Percentiles rank a stretch among this genome's conserved stretches.
Evolutionary conservation across 2,888 invertebrate genomes (phyloP).

Genomic region (Athripsodes cinereus): DNA sequence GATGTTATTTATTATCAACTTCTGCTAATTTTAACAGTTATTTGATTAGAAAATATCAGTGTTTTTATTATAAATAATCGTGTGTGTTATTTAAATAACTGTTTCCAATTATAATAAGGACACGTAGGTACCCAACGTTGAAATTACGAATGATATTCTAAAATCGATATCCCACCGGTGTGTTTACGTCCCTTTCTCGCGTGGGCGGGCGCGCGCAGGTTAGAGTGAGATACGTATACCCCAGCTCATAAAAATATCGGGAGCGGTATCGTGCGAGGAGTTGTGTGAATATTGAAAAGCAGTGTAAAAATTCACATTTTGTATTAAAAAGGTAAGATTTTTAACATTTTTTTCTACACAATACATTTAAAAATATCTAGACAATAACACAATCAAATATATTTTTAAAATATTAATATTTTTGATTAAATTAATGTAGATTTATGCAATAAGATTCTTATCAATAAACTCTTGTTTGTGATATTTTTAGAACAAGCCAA

Average conservation of each 20-base stretch:
- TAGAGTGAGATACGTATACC: slow-evolving; percentile 14
- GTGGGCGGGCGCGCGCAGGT: slow-evolving; percentile 17
- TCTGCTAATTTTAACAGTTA: too few relatives aligned
- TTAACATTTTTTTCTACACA: not conserved
- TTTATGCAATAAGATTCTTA: not conserved
- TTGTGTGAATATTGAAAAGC: slow-evolving; percentile 10
- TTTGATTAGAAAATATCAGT: not conserved
- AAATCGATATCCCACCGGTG: slow-evolving; percentile 21
- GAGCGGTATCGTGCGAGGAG: slow-evolving; percentile 7
- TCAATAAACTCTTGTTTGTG: not conserved
- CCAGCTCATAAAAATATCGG: slow-evolving; percentile 10
- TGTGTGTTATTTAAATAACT: not conserved
- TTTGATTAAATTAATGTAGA: not conserved
- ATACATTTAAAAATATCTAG: too few relatives aligned
- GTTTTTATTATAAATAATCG: not conserved
- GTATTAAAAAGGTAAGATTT: slow-evolving; percentile 14
- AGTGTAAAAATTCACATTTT: slow-evolving; percentile 11
- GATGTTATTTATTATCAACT: too few relatives aligned
- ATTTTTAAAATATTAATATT: too few relatives aligned
- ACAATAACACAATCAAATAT: too few relatives aligned
- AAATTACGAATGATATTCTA: slow-evolving; percentile 17
- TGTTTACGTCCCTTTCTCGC: slow-evolving; percentile 14
- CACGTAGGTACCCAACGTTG: slow-evolving; percentile 8
- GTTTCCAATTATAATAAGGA: slow-evolving; percentile 5
- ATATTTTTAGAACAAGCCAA: too few relatives aligned